phyloP scores from a whole-genome alignment of 2,888 invertebrate species.

The Anthophora plumipes region DNA sequence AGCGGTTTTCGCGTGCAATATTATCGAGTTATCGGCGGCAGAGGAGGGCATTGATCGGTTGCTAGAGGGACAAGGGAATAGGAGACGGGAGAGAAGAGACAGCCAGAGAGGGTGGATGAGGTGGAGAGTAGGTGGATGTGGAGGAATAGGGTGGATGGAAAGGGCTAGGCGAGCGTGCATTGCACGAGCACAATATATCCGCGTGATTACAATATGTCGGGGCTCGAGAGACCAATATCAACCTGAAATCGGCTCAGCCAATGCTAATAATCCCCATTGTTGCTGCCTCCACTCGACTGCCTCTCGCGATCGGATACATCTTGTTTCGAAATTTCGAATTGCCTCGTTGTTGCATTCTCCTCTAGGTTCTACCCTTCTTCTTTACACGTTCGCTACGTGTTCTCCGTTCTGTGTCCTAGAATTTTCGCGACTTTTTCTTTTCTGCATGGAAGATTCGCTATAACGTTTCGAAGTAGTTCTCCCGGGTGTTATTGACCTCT shows the following conservation, averaged over 20 bases:
- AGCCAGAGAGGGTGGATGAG: constrained; percentile 53
- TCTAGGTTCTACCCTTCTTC: not conserved
- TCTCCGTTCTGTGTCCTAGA: not conserved
- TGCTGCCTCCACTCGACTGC: constrained; percentile 71
- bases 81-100: constrained; percentile 54
- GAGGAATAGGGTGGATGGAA: constrained; percentile 55
- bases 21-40: constrained; percentile 81
- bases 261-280: constrained; percentile 82
- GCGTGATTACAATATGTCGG: constrained; percentile 82
- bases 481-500: too few relatives aligned
- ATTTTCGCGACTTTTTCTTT: constrained; percentile 10
- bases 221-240: constrained; percentile 80
- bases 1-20: constrained; percentile 83
- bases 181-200: constrained; percentile 79
- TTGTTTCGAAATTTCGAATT: constrained; percentile 74
- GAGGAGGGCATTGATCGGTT: constrained; percentile 73
- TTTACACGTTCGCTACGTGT: not conserved
- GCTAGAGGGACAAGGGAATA: constrained; percentile 41
- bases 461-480: not conserved
- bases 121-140: constrained; percentile 55
- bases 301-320: constrained; percentile 68
- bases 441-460: not conserved
- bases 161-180: constrained; percentile 68
- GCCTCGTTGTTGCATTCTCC: constrained; percentile 37
- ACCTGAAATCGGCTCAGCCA: constrained; percentile 78